Percentiles rank a stretch among this genome's conserved stretches.
Evolutionary conservation across 53 echinoderm and acorn worm genomes (phyloP).

Genomic region (Patiria pectinifera): DNA sequence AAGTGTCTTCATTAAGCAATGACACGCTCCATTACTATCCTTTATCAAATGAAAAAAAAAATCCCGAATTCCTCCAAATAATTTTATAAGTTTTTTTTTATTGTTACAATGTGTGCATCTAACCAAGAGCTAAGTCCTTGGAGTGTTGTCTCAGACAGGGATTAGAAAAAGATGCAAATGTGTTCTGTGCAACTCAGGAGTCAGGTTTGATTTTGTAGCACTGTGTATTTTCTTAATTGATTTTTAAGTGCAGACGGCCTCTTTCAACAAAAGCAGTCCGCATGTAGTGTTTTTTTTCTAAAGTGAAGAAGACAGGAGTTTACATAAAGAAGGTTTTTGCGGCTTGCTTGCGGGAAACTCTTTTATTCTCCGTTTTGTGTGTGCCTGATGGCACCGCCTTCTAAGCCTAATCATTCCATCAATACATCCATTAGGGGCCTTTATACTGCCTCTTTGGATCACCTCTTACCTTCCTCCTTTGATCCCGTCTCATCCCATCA

Average conservation of each 20-base stretch:
- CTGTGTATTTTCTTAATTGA: background rate
- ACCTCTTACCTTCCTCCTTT: background rate
- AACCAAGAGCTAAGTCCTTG: background rate
- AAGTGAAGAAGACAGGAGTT: background rate
- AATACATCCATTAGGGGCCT: conserved; percentile 52
- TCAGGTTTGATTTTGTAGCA: background rate
- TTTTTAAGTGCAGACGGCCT: background rate
- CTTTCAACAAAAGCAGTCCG: background rate
- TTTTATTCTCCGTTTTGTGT: background rate
- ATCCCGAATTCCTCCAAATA: too few species aligned
- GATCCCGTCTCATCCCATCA: conserved; percentile 30
- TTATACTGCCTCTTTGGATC: conserved; percentile 8
- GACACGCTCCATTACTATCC: too few species aligned
- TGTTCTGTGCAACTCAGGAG: background rate
- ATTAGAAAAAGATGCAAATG: background rate
- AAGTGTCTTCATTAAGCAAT: too few species aligned
- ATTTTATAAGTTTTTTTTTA: background rate
- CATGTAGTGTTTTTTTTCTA: background rate
- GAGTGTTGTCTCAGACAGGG: background rate
- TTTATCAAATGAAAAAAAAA: too few species aligned
- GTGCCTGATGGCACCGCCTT: conserved; percentile 4
- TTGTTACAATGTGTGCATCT: background rate
- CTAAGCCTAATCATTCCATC: conserved; percentile 49
- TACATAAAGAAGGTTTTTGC: background rate
- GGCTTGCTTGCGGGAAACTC: background rate